Base-by-base conservation (phyloP, 2,113 vertebrate species). In the Amazona guildingii region DNA sequence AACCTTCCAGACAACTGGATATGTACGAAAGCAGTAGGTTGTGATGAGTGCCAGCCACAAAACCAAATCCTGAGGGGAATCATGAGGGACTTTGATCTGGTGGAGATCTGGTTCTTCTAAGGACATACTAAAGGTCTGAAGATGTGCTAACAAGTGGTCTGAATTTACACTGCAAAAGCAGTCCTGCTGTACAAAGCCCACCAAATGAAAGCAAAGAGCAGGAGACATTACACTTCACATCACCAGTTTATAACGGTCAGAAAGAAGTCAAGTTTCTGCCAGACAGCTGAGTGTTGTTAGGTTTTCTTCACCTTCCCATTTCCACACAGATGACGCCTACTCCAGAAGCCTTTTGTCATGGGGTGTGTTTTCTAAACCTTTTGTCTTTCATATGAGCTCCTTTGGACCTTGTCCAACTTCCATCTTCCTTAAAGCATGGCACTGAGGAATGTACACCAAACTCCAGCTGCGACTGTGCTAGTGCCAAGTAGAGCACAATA, bases 381-480 rank as follows among this genome's bases (percentile, higher is more conserved):
- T 59, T 41, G 13, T 55, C 41, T 77, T 86, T 66, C 10, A 7
- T n/a, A 23, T 29, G 28, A 83, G 49, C 21, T 77, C 13, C 2
- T 70, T 49, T 83, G 31, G 54, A 66, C 72, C n/a, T 83, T 41
- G 28, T 44, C 41, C 35, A 86, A 8, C 19, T 35, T 79, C 24
- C 33, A n/a, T 88, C 88, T 90, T 77, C 17, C 17, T 59, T 86
- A 77, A 70, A 21, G 10, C 19, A 7, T 17, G 18, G 28, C 92
- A 54, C 54, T 5, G 7, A 73, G 49, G 73, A 74, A 41, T 27
- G 31, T 68, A 63, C 61, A 81, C 41, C 13, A 21, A 68, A 63
- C 55, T 81, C 13, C 2, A 3, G 48, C 20, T 62, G 59, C 66
- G 37, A 43, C 43, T n/a, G 13, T n/a, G 18, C 13, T 0, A 0